phyloP scores from a whole-genome alignment of 1,140 invertebrate genomes.

The Drosophila bifasciata region DNA sequence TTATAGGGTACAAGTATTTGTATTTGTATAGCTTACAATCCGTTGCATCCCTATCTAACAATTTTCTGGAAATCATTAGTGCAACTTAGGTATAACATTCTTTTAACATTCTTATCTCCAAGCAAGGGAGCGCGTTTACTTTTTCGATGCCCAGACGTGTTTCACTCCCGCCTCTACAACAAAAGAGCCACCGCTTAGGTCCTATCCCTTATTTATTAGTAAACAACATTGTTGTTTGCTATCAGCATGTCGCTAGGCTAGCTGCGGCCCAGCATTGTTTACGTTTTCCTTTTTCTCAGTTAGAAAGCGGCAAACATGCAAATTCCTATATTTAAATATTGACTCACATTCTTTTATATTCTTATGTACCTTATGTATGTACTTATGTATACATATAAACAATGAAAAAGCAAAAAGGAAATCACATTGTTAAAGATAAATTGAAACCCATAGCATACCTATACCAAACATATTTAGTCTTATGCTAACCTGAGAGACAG shows the following conservation, averaged over 20 bases:
- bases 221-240: constrained; percentile 55
- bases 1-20: no score
- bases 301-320: constrained; percentile 50
- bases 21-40: no score
- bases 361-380: constrained; percentile 6
- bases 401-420: constrained; percentile 18
- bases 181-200: no score
- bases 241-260: constrained; percentile 42
- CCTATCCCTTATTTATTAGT: constrained; percentile 47
- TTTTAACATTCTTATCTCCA: no score
- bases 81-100: no score
- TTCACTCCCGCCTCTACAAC: no score
- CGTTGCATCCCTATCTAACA: no score
- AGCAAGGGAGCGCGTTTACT: no score
- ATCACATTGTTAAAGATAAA: constrained; percentile 27
- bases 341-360: constrained; percentile 47
- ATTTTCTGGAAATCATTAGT: no score
- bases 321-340: constrained; percentile 60
- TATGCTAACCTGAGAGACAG: no score
- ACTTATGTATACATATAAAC: constrained; percentile 16
- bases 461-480: no score
- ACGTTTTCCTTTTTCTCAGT: constrained; percentile 46
- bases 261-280: constrained; percentile 30
- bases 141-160: no score
- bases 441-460: constrained; percentile 43